These are phyloP conservation scores for Criorhina ranunculi DNA, from an alignment of 2,888 invertebrate genomes.

Conservation along the genomic window DNA sequence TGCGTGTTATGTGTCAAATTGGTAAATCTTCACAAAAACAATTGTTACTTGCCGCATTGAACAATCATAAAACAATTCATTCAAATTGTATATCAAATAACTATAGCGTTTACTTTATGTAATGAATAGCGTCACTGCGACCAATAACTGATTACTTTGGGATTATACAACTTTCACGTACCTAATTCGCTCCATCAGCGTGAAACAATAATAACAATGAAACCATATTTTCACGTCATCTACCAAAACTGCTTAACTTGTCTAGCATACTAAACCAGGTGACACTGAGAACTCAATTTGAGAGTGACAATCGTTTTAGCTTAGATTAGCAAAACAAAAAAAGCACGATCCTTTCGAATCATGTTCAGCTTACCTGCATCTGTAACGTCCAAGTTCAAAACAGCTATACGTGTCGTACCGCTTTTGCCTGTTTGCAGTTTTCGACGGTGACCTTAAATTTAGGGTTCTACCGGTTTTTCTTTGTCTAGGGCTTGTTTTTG, in stretches of 20 bases:
- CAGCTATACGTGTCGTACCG: constrained; percentile 44
- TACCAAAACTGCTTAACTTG: constrained; percentile 38
- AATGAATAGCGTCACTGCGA: neutral
- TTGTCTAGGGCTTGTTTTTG: constrained; percentile 14
- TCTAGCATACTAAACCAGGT: constrained; percentile 43
- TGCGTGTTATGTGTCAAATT: neutral
- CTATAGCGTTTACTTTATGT: constrained; percentile 2
- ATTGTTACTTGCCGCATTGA: neutral
- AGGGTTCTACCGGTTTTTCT: constrained; percentile 22
- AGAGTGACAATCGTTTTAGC: constrained; percentile 40
- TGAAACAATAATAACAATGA: constrained; percentile 52
- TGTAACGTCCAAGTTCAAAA: constrained; percentile 37
- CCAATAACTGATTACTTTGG: constrained; percentile 11
- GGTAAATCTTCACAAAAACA: neutral
- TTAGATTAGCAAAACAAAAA: constrained; percentile 35
- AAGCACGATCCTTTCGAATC: constrained; percentile 46
- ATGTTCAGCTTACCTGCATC: constrained; percentile 64
- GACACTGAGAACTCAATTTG: constrained; percentile 53
- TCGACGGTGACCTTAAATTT: constrained; percentile 41
- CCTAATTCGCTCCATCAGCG: constrained; percentile 6
- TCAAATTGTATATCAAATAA: constrained; percentile 11
- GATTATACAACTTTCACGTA: constrained; percentile 49
- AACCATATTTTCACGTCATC: constrained; percentile 50
- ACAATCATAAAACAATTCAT: neutral
- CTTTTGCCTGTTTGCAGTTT: constrained; percentile 44